A percentile compares a stretch with the other conserved stretches of the same genome.
Conservation (phyloP, 1,140 invertebrate genomes). For the Solen grandis region DNA sequence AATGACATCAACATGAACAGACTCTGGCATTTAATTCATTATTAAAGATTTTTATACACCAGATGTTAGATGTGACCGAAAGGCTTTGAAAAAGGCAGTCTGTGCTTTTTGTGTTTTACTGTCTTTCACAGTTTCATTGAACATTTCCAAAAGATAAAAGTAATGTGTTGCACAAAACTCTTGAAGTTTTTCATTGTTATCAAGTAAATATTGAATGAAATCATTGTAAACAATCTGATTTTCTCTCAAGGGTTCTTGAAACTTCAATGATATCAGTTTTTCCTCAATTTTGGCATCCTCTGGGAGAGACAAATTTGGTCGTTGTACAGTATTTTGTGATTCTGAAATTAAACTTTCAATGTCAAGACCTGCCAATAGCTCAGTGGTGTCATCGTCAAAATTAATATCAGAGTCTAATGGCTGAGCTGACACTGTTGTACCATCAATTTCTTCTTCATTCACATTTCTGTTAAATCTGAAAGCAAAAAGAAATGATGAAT, state of each 20-base stretch:
- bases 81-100: conserved; percentile 19
- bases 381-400: conserved; percentile 25
- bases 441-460: conserved; percentile 5
- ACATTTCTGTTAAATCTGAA: conserved; percentile 26
- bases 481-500: conserved; percentile 1
- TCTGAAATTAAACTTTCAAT: conserved; percentile 19
- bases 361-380: conserved; percentile 27
- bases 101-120: conserved; percentile 2
- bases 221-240: conserved; percentile 20
- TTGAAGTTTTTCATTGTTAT: conserved; percentile 4
- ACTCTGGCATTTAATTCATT: conserved; percentile 18
- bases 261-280: conserved; percentile 9
- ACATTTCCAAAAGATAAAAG: conserved; percentile 1
- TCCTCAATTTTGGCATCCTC: not conserved
- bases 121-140: not conserved
- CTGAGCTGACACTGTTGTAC: conserved; percentile 17
- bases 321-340: not conserved
- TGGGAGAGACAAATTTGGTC: conserved; percentile 9
- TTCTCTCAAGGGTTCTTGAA: conserved; percentile 2
- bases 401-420: conserved; percentile 19
- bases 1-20: not conserved
- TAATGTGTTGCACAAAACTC: conserved; percentile 15
- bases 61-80: conserved; percentile 17
- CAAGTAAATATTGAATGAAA: conserved; percentile 14
- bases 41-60: conserved; percentile 1